These are phyloP conservation scores for Esperia sulphurella DNA, from an alignment of 2,888 invertebrate species.

Conservation along the genomic window DNA sequence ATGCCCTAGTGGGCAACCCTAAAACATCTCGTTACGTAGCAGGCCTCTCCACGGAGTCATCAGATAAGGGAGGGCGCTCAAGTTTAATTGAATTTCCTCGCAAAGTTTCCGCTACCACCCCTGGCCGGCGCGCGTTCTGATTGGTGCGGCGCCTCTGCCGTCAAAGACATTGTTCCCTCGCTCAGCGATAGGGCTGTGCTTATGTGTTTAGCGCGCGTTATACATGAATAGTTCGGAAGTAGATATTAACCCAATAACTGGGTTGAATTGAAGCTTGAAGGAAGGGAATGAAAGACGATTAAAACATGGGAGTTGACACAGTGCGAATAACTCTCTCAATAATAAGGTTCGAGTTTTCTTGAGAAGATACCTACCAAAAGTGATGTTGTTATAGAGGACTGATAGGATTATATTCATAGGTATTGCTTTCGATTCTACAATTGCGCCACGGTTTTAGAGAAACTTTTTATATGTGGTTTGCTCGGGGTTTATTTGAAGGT, in stretches of 20 bases:
- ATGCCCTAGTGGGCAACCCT: slow-evolving; percentile 41
- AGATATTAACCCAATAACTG: slow-evolving; percentile 8
- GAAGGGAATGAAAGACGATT: too few relatives aligned
- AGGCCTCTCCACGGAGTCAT: slow-evolving; percentile 66
- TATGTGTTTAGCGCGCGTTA: slow-evolving; percentile 19
- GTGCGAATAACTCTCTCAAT: too few relatives aligned
- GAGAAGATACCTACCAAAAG: too few relatives aligned
- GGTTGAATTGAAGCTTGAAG: not conserved
- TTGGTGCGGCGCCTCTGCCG: slow-evolving; percentile 54
- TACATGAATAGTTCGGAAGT: slow-evolving; percentile 29
- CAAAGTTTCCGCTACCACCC: slow-evolving; percentile 71
- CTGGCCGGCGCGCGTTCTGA: slow-evolving; percentile 51
- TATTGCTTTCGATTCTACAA: slow-evolving; percentile 9
- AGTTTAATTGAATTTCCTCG: slow-evolving; percentile 76
- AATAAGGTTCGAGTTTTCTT: too few relatives aligned
- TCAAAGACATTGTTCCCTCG: slow-evolving; percentile 66
- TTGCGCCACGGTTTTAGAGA: too few relatives aligned
- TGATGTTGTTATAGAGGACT: not conserved
- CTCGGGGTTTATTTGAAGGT: too few relatives aligned
- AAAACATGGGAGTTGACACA: too few relatives aligned
- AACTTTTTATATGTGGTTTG: too few relatives aligned
- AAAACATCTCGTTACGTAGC: slow-evolving; percentile 60
- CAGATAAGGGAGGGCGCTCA: slow-evolving; percentile 74
- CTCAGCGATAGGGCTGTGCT: slow-evolving; percentile 32
- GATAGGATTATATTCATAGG: slow-evolving; percentile 13